Conservation (phyloP, 2,113 vertebrate species). For the Chamaea fasciata region DNA sequence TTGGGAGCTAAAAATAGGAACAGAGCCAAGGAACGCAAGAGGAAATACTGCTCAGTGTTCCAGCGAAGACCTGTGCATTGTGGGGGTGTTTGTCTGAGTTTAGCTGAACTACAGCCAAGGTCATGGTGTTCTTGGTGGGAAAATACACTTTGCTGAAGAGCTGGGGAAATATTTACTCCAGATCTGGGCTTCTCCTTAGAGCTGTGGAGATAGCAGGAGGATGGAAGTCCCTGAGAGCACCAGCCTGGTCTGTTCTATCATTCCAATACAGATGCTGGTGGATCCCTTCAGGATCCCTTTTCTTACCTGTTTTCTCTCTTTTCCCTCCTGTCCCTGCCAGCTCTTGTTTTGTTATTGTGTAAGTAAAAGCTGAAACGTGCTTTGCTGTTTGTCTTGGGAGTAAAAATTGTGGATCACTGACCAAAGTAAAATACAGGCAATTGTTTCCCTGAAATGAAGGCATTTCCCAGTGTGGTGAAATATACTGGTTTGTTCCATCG, state of each 20-base stretch:
- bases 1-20: constrained; percentile 22
- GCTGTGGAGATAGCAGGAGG: background rate
- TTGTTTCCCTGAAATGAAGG: background rate
- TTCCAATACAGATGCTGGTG: background rate
- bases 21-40: background rate
- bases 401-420: fast-evolving
- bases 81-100: background rate
- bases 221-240: background rate
- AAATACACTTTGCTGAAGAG: background rate
- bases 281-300: background rate
- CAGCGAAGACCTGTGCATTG: background rate
- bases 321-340: background rate
- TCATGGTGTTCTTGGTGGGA: background rate
- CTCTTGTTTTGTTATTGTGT: background rate
- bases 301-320: background rate
- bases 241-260: background rate
- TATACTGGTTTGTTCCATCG: background rate
- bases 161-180: background rate
- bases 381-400: background rate
- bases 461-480: background rate
- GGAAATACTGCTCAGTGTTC: background rate
- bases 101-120: background rate
- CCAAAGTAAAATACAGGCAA: background rate
- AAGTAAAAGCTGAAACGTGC: background rate
- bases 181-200: background rate